Percentiles rank a stretch among this genome's conserved stretches.
phyloP scores from a whole-genome alignment of 2,888 invertebrate genomes.

The Eristalis tenax region DNA sequence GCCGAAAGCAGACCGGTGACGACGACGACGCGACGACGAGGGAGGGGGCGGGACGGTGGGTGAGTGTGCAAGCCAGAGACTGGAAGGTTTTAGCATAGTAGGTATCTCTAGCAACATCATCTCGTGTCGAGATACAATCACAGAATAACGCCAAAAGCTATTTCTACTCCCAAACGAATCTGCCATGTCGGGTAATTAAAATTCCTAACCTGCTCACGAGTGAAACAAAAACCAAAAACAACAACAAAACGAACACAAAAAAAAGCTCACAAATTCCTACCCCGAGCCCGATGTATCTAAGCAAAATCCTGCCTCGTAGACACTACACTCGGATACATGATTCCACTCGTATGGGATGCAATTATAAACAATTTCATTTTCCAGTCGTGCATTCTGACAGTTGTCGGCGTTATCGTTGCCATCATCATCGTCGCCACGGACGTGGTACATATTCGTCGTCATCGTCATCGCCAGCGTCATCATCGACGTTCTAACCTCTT shows the following conservation, averaged over 20 bases:
- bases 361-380: conserved; percentile 72
- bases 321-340: conserved; percentile 21
- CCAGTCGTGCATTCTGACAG: conserved; percentile 60
- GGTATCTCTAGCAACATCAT: conserved; percentile 66
- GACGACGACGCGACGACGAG: not conserved
- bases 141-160: conserved; percentile 71
- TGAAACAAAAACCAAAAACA: conserved; percentile 13
- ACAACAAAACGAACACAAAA: conserved; percentile 6
- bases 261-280: conserved; percentile 13
- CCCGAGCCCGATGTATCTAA: conserved; percentile 27
- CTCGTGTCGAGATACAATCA: conserved; percentile 72
- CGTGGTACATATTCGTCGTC: not conserved
- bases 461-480: conserved; percentile 12
- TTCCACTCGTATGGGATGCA: conserved; percentile 47
- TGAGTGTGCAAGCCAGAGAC: conserved; percentile 4
- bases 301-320: conserved; percentile 13
- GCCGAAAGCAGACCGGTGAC: conserved; percentile 33
- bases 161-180: conserved; percentile 56
- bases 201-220: conserved; percentile 62
- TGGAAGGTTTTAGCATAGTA: conserved; percentile 22
- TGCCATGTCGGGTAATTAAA: conserved; percentile 70
- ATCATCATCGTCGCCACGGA: not conserved
- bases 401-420: conserved; percentile 20
- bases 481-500: conserved; percentile 62
- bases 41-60: too few relatives aligned